Base-by-base conservation (phyloP, 2,113 vertebrate genomes). In the Neoarius graeffei region DNA sequence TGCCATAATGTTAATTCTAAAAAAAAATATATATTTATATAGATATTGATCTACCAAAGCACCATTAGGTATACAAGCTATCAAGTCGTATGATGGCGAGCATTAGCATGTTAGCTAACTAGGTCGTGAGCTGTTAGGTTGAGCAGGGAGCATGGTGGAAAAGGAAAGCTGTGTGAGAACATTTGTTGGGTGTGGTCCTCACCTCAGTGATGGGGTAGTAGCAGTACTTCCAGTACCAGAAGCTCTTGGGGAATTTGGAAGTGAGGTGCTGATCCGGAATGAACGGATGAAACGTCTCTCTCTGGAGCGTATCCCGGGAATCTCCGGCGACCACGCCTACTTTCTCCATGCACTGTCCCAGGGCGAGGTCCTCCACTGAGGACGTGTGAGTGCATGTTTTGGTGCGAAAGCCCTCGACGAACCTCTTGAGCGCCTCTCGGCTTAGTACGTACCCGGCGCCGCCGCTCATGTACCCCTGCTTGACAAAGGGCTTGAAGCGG, bases 141-240 rank as follows among this genome's bases (percentile, higher is more conserved):
- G 57, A 13, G 57, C 57, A 42, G 35, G 35, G 35, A 42, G 2
- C 35, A 42, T 42, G 35, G 57, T 17, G 52, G 52, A 52, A 52
- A 52, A 52, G 52, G 62, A 5, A 27, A 5, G n/a, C 30, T 3
- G 69, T 42, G 69, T 73, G 27, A 10, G 64, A n/a, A n/a, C 9
- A 27, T 9, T 56, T 15, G 66, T 35, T 25, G 52, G 17, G 48
- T 7, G 59, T 54, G 19, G 1, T 7, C 92, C 95, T 93, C 93
- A 93, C 96, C 96, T 96, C 94, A 82, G 93, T 89, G 67, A 96
- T 94, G 85, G 96, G 96, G 87, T 97, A 96, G 90, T 95, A 96
- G 92, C 93, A 95, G 93, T 97, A 97, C 83, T 93, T 96, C 96
- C 95, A 96, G 83, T 97, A 96, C 96, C 96, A 97, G 93, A 95